Conservation (phyloP, 2,113 vertebrate genomes). For the Sorex fumeus region DNA sequence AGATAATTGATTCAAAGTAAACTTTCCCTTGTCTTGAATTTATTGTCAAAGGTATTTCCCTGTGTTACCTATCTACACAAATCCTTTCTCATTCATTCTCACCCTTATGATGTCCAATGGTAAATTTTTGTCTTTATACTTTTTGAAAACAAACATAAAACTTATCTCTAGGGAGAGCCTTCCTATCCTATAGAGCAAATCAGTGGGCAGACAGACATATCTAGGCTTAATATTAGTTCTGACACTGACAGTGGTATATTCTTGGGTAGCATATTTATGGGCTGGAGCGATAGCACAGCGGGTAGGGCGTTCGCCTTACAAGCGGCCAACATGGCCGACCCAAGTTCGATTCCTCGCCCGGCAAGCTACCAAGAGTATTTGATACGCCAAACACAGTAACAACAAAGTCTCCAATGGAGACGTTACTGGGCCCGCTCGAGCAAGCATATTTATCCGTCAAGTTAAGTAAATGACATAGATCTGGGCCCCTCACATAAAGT, state of each 20-base stretch:
- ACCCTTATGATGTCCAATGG: neutral
- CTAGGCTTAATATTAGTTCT: neutral
- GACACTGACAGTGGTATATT: neutral
- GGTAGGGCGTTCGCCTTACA: no score
- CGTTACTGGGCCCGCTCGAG: no score
- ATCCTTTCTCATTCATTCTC: neutral
- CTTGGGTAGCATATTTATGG: no score
- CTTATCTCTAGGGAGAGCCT: no score
- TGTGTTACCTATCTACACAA: neutral
- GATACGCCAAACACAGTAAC: no score
- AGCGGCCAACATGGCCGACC: no score
- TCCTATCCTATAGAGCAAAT: neutral
- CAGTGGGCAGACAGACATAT: neutral
- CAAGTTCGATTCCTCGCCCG: no score
- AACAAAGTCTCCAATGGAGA: no score
- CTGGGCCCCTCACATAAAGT: no score
- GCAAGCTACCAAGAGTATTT: no score
- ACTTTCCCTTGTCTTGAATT: neutral
- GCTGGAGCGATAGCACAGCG: no score
- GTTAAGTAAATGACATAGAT: neutral
- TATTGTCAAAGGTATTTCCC: constrained; percentile 23
- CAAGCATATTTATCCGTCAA: neutral
- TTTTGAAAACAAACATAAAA: neutral
- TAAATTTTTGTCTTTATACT: neutral
- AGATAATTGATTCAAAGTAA: neutral